A percentile compares a stretch with the other conserved stretches of the same genome.
phyloP scores from a whole-genome alignment of 2,888 invertebrate genomes.

The Erynnis tages region DNA sequence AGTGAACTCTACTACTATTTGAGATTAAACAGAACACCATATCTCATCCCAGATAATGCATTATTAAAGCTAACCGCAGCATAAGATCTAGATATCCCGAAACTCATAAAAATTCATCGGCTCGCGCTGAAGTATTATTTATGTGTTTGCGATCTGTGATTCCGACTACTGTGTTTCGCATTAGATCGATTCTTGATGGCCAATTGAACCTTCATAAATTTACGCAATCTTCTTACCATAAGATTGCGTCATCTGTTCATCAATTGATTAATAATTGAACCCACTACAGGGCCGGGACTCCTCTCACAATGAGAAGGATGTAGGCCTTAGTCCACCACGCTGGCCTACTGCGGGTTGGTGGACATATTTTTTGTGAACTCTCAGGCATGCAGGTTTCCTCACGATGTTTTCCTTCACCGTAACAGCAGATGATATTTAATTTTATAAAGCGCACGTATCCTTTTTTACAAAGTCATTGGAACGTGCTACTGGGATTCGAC shows the following conservation, averaged over 20 bases:
- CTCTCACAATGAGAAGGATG: too few relatives aligned
- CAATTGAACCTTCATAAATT: constrained; percentile 1
- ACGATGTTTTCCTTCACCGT: too few relatives aligned
- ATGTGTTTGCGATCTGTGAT: not conserved
- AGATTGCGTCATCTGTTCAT: not conserved
- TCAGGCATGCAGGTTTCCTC: too few relatives aligned
- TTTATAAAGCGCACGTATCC: too few relatives aligned
- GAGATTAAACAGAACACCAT: not conserved
- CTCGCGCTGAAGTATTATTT: constrained; percentile 2
- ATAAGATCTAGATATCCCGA: not conserved
- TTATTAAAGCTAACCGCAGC: not conserved
- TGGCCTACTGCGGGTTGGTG: too few relatives aligned
- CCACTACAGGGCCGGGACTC: too few relatives aligned
- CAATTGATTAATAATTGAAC: not conserved
- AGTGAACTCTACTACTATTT: not conserved
- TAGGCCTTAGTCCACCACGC: too few relatives aligned
- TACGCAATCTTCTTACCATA: too few relatives aligned
- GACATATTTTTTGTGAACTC: too few relatives aligned
- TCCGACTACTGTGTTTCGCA: not conserved
- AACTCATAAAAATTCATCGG: constrained; percentile 8
- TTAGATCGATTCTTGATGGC: not conserved
- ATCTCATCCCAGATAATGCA: constrained; percentile 2
- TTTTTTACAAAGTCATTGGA: too few relatives aligned
- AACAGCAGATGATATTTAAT: too few relatives aligned
- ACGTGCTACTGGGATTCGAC: too few relatives aligned